phyloP scores from a whole-genome alignment of 2,888 invertebrate genomes.

The Taphrorychus bicolor region DNA sequence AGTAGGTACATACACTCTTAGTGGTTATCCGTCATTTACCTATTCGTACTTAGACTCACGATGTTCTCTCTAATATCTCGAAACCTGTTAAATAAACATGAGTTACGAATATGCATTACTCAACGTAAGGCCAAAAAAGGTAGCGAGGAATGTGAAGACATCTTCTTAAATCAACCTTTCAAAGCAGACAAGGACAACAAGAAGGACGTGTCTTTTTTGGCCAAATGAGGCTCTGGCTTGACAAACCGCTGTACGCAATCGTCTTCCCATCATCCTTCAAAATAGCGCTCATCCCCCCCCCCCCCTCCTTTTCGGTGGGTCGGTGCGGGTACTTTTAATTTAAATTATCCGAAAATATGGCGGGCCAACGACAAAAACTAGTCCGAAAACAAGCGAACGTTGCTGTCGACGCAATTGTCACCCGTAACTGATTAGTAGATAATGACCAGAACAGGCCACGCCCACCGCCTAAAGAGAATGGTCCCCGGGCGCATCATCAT shows the following conservation, averaged over 20 bases:
- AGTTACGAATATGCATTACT: neutral
- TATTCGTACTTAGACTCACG: too few species aligned
- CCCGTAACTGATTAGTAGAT: conserved; percentile 40
- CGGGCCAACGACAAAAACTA: conserved; percentile 49
- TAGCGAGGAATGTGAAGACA: conserved; percentile 29
- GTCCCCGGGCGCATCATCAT: conserved; percentile 18
- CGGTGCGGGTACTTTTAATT: conserved; percentile 40
- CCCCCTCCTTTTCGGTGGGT: conserved; percentile 21
- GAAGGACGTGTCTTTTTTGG: conserved; percentile 29
- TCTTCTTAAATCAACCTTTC: conserved; percentile 38
- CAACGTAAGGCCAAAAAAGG: conserved; percentile 2
- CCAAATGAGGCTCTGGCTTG: conserved; percentile 27
- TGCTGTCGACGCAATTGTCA: conserved; percentile 36
- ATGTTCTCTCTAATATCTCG: neutral
- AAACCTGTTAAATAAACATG: neutral
- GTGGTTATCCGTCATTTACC: neutral
- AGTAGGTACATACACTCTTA: neutral
- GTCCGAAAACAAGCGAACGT: conserved; percentile 22
- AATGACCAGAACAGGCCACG: conserved; percentile 36
- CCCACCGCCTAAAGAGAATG: conserved; percentile 15
- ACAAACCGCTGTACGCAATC: conserved; percentile 29
- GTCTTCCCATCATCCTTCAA: conserved; percentile 39
- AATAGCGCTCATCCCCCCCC: conserved; percentile 33
- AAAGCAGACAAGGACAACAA: conserved; percentile 35
- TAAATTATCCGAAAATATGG: conserved; percentile 52